Evolutionary conservation across 1,140 invertebrate genomes (phyloP), one percentile per base, ranked within the genome.

Genomic region (Drosophila pruinosa): DNA sequence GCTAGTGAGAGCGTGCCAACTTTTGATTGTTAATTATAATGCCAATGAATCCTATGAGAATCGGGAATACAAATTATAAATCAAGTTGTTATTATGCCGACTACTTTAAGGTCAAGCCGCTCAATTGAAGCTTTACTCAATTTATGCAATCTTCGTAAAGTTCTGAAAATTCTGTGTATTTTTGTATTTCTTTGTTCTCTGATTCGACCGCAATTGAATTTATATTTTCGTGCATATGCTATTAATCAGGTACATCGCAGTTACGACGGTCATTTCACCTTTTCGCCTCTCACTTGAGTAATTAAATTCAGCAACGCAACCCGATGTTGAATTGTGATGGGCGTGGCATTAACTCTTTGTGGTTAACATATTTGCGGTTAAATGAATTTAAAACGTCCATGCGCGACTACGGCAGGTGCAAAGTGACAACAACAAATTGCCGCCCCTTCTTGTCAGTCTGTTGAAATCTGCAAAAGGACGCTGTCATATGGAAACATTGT

Each of bases 371-470:
- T 85, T 85, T 86, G 81, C 80, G 81, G 81, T 86, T 81, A 86
- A 86, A 86, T 88, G 82, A 86, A 86, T 86, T 88, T 86, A 81
- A 88, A 86, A 81, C 63, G 78, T 54, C 69, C 81, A 80, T 57
- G 50, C 56, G 39, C 64, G 78, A 69, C 61, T 72, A 53, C 70
- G 69, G 39, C 81, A 86, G 81, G 81, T 86, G 81, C 81, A 79
- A 88, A 86, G 75, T 86, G 78, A 86, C 81, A 88, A 86, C 77
- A 85, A 85, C 81, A 88, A 86, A 85, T 86, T 81, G 82, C 77
- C 78, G 77, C 68, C 68, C 53, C 36, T 7, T 2, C 54, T 7
- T 43, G 62, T 24, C 39, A 14, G 15, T 64, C 75, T 58, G 71
- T 65, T 54, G 47, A 50, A 38, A 34, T 65, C 50, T 31, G 34